These are phyloP conservation scores for Drosophila tani DNA, from an alignment of 1,140 invertebrate genomes.

Conservation along the genomic window DNA sequence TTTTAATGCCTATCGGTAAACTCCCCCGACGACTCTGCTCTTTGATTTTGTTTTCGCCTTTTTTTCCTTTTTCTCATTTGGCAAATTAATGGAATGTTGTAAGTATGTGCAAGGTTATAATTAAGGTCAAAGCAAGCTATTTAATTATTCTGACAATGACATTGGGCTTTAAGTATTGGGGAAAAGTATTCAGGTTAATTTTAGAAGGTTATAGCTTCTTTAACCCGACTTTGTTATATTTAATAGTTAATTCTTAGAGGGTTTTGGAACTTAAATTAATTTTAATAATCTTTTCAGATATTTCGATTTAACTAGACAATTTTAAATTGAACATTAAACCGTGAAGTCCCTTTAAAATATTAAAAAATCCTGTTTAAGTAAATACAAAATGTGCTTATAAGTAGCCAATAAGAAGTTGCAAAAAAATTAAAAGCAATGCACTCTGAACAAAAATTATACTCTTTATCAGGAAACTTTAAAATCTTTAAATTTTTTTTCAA, in stretches of 20 bases:
- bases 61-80: conserved; percentile 12
- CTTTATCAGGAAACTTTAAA: not conserved
- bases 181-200: not conserved
- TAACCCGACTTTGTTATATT: no score
- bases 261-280: not conserved
- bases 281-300: no score
- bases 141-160: not conserved
- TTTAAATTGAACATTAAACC: no score
- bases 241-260: not conserved
- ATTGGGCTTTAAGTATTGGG: not conserved
- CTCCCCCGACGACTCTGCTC: conserved; percentile 6
- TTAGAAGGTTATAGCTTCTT: no score
- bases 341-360: no score
- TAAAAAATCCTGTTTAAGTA: no score
- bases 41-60: conserved; percentile 15
- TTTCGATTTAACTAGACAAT: no score
- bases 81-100: conserved; percentile 29
- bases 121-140: conserved; percentile 2
- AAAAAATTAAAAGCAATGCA: no score
- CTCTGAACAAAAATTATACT: no score
- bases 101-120: conserved; percentile 23
- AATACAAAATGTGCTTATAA: no score
- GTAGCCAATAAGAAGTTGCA: no score
- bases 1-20: conserved; percentile 68
- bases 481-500: no score